phyloP scores from a whole-genome alignment of 2,888 invertebrate species.

The Aproaerema taeniolella region DNA sequence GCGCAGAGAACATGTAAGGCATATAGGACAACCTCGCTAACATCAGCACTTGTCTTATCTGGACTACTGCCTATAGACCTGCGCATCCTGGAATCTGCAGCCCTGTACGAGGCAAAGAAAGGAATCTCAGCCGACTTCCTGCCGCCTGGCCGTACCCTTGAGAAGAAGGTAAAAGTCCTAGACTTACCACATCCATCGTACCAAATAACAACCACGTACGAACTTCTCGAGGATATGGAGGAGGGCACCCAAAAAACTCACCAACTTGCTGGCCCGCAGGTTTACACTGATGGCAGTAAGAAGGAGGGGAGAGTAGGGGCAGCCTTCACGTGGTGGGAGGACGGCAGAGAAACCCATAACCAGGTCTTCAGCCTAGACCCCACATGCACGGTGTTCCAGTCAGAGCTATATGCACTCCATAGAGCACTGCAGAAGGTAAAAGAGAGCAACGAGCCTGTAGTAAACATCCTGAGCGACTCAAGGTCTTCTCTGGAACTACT shows the following conservation, averaged over 20 bases:
- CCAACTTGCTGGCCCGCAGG: background rate
- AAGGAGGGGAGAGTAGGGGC: slow-evolving; percentile 14
- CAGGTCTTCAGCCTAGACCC: background rate
- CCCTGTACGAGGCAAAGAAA: slow-evolving; percentile 19
- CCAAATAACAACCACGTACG: background rate
- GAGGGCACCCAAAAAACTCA: background rate
- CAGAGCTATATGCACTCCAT: slow-evolving; percentile 1
- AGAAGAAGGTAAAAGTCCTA: slow-evolving; percentile 3
- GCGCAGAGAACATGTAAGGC: too few relatives aligned
- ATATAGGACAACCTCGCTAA: slow-evolving; percentile 17
- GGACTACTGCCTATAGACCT: slow-evolving; percentile 12
- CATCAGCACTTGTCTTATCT: slow-evolving; percentile 13
- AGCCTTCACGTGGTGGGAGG: background rate
- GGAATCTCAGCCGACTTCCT: background rate
- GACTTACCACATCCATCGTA: slow-evolving; percentile 8
- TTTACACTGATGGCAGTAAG: slow-evolving; percentile 20
- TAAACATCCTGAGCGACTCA: background rate
- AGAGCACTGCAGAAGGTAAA: background rate
- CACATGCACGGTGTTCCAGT: slow-evolving; percentile 8
- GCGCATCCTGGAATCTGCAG: slow-evolving; percentile 13
- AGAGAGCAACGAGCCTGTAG: background rate
- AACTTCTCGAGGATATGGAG: slow-evolving; percentile 1
- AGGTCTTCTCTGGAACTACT: background rate
- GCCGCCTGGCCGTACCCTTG: slow-evolving; percentile 18
- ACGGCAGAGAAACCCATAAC: background rate